Conservation (phyloP, 1,140 invertebrate species). For the Ips nitidus region DNA sequence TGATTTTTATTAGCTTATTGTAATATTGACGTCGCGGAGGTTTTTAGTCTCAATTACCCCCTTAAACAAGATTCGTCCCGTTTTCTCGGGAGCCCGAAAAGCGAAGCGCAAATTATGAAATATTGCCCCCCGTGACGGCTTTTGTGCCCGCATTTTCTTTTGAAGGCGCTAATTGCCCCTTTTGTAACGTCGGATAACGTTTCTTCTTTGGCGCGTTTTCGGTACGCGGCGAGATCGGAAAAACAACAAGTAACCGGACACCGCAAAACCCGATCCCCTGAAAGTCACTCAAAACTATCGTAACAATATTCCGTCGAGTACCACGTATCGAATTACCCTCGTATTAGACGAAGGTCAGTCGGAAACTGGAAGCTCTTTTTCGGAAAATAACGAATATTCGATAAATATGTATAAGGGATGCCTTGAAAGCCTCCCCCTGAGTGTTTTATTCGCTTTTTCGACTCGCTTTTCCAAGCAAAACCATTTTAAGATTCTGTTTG, state of each 20-base stretch:
- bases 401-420: constrained; percentile 31
- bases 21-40: neutral
- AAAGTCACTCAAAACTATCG: neutral
- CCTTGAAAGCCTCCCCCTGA: constrained; percentile 8
- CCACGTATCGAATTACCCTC: neutral
- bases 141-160: constrained; percentile 3
- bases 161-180: constrained; percentile 1
- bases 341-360: constrained; percentile 4
- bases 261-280: neutral
- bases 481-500: constrained; percentile 23
- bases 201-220: neutral
- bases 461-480: neutral
- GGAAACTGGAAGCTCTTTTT: constrained; percentile 8
- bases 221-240: neutral
- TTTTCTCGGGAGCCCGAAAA: neutral
- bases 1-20: neutral
- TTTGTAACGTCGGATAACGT: neutral
- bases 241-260: neutral
- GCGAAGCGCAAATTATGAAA: constrained; percentile 1
- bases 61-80: neutral
- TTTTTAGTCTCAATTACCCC: constrained; percentile 4
- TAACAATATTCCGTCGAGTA: neutral
- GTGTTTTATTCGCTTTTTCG: constrained; percentile 11
- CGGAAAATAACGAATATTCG: constrained; percentile 17
- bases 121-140: neutral